A percentile compares a stretch with the other conserved stretches of the same genome.
phyloP scores from a whole-genome alignment of 1,140 invertebrate species.

The Sarcophaga bullata region DNA sequence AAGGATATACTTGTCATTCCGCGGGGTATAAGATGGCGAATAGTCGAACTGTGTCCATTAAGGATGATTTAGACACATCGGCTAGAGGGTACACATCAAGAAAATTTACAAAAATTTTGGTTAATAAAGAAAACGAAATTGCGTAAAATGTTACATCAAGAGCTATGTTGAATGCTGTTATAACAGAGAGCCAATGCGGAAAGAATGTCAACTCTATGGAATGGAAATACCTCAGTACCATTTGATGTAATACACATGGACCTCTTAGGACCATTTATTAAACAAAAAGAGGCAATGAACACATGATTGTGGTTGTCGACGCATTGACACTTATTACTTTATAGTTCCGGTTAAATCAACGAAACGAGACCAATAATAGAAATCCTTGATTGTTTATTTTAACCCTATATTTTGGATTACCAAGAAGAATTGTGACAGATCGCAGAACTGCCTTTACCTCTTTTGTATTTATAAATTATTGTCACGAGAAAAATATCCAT shows the following conservation, averaged over 20 bases:
- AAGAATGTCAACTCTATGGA: slow-evolving; percentile 48
- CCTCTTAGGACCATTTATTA: slow-evolving; percentile 49
- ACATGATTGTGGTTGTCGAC: slow-evolving; percentile 53
- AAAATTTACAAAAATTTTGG: slow-evolving; percentile 47
- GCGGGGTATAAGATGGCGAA: no score
- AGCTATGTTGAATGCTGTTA: slow-evolving; percentile 34
- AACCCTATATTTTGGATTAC: slow-evolving; percentile 30
- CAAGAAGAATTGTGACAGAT: slow-evolving; percentile 25
- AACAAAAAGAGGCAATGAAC: slow-evolving; percentile 47
- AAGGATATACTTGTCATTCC: no score
- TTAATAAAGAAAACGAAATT: no score
- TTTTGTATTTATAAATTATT: slow-evolving; percentile 15
- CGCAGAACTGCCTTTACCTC: slow-evolving; percentile 40
- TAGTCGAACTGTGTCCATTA: slow-evolving; percentile 39
- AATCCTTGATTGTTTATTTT: slow-evolving; percentile 29
- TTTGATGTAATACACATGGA: slow-evolving; percentile 51
- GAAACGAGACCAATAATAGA: slow-evolving; percentile 46
- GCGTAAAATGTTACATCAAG: slow-evolving; percentile 47
- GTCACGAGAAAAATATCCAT: slow-evolving; percentile 17
- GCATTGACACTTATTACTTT: background rate
- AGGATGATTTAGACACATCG: slow-evolving; percentile 52
- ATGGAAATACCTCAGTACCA: slow-evolving; percentile 47
- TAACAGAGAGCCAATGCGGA: slow-evolving; percentile 18
- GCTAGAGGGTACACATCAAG: slow-evolving; percentile 46
- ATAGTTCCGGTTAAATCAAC: background rate